phyloP scores from a whole-genome alignment of 2,797 vertebrate species.

The Eutrigla gurnardus region DNA sequence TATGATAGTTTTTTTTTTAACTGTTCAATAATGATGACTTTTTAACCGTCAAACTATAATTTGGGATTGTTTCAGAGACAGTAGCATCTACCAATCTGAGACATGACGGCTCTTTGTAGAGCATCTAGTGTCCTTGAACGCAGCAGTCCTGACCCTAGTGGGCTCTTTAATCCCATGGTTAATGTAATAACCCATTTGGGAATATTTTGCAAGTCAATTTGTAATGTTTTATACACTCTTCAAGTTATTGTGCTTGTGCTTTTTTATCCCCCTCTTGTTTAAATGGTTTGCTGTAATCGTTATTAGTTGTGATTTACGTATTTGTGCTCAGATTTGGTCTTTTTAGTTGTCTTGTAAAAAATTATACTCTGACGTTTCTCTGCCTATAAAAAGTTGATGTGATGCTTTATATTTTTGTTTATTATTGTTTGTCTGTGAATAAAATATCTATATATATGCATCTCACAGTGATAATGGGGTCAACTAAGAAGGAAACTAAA shows the following conservation, averaged over 20 bases:
- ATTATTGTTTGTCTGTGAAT: slow-evolving; percentile 75
- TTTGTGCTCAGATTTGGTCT: slow-evolving; percentile 58
- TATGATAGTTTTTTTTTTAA: slow-evolving; percentile 26
- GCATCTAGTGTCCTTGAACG: slow-evolving; percentile 60
- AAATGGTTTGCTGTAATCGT: slow-evolving; percentile 51
- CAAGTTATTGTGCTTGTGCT: slow-evolving; percentile 65
- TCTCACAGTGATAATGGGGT: slow-evolving; percentile 50
- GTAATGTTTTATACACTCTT: slow-evolving; percentile 73
- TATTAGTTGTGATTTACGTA: slow-evolving; percentile 64
- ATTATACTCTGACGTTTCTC: slow-evolving; percentile 68
- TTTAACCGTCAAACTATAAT: slow-evolving; percentile 17
- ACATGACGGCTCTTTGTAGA: slow-evolving; percentile 56
- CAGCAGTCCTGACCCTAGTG: slow-evolving; percentile 47
- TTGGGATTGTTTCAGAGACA: slow-evolving; percentile 68
- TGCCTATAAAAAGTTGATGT: slow-evolving; percentile 74
- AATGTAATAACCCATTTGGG: slow-evolving; percentile 57
- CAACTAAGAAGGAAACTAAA: background rate
- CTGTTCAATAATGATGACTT: slow-evolving; percentile 21
- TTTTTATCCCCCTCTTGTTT: slow-evolving; percentile 32
- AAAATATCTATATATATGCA: slow-evolving; percentile 61
- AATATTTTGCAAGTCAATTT: slow-evolving; percentile 73
- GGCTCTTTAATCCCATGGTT: slow-evolving; percentile 48
- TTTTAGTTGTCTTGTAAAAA: slow-evolving; percentile 73
- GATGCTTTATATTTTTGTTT: slow-evolving; percentile 76
- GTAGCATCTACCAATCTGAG: slow-evolving; percentile 82